Base-by-base conservation (phyloP, 1,140 invertebrate species). In the Grapholita molesta region DNA sequence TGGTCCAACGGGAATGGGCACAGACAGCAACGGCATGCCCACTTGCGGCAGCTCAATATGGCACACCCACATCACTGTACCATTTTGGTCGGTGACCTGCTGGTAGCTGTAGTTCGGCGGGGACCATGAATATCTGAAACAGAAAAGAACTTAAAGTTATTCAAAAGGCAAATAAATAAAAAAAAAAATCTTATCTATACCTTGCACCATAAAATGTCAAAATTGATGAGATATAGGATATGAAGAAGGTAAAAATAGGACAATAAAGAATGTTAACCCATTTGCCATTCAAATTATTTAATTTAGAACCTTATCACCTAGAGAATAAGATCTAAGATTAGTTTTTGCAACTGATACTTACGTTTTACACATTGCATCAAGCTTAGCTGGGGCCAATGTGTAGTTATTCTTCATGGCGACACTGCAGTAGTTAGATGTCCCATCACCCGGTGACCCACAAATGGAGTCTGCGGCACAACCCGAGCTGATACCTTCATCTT, bases 311-410 rank as follows among this genome's bases (percentile, higher is more conserved):
- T 28, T 48, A 38, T 23, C 8, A n/a, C 24, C 52, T 52, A 15
- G 25, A 24, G 9, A 24, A 61, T 11, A 52, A n/a, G 33, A 9
- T 35, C 33, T 8, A 35, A 42, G 4, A 21, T 48, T 12, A 11
- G 18, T 18, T 6, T 42, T 18, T n/a, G n/a, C n/a, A 48, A 48
- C 5, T 30, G 68, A 64, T 28, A 42, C 24, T 68, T 76, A 89
- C 88, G 84, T 85, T 72, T 82, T 88, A 64, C 89, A 91, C 78
- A 89, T 83, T 0, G 86, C 72, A 25, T 88, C 87, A 55, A 91
- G 80, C 66, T 86, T 89, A 66, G 83, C 83, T 72, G 87, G 85
- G 66, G 89, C 84, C 66, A 85, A 57, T 35, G 69, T 70, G 64
- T 83, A 86, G 32, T 77, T 78, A 3, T 77, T 67, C 61, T 78